Evolutionary conservation across 2,888 invertebrate species (phyloP), one percentile per base, ranked within the genome.

Genomic region (Xestia c-nigrum): DNA sequence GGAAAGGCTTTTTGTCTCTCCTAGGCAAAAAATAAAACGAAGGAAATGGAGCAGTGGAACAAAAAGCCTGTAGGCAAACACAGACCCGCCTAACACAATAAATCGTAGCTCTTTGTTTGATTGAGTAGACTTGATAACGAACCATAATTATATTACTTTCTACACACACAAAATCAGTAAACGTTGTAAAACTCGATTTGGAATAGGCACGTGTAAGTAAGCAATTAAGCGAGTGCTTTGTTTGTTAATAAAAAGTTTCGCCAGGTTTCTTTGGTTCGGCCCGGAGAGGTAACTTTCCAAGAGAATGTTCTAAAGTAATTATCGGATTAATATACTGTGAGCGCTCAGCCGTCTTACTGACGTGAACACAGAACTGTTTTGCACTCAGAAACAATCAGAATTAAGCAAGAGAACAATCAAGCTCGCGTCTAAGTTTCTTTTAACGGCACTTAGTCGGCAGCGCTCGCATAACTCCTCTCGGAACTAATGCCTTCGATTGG

Each of bases 241-340:
- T 95, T 95, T 92, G 91, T 91, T 90, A 90, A 92, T 93, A 94
- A 95, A 95, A 95, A 95, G 92, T 95, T 94, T 87, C 68, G 87
- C 83, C 89, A 88, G 86, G 91, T 94, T 93, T 93, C 92, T 93
- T 93, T 92, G 89, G 90, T 89, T 90, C 90, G 89, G 90, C 90
- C 88, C 87, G 85, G 85, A 84, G 87, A 91, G 89, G 92, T 91
- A 95, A 96, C 93, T 95, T 95, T 91, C 85, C 91, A 89, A 88
- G 94, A 93, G 95, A 95, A 96, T 96, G 96, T 96, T 96, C 94
- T 94, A 93, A 96, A 96, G 96, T 95, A 96, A 96, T 96, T 96
- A 96, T 95, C 94, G 95, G 95, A 96, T 95, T 96, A 96, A 95
- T 96, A 96, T 93, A 94, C 95, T 94, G 88, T 89, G 93, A 94